Percentiles rank a stretch among this genome's conserved stretches.
Evolutionary conservation across 1,140 invertebrate genomes (phyloP).

Genomic region (Camponotus vicinus): DNA sequence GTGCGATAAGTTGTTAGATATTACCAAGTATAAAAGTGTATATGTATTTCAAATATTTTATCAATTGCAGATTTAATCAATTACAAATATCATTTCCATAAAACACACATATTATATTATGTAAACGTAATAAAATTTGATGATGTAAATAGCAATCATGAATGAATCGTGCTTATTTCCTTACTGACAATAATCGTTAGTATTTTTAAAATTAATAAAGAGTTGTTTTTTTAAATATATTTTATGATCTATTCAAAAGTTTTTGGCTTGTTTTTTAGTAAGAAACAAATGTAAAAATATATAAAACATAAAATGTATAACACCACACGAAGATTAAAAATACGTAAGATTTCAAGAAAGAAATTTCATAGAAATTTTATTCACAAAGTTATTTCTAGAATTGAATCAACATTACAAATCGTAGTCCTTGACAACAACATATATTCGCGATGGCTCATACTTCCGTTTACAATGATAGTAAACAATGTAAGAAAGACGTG

Average conservation of each 20-base stretch:
- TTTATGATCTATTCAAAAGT: neutral
- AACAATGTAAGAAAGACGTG: neutral
- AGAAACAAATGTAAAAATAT: neutral
- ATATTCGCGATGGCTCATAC: neutral
- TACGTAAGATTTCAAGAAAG: neutral
- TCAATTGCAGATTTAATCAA: neutral
- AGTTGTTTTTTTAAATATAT: neutral
- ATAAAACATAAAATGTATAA: neutral
- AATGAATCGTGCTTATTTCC: neutral
- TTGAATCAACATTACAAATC: neutral
- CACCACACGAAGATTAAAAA: neutral
- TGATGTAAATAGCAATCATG: neutral
- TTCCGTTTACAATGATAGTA: conserved; percentile 35
- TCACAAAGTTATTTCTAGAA: conserved; percentile 8
- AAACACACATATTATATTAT: neutral
- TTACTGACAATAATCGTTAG: neutral
- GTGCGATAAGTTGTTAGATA: neutral
- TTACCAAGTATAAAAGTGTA: neutral
- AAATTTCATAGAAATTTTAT: neutral
- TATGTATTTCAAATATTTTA: neutral
- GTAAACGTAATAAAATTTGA: neutral
- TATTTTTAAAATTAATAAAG: neutral
- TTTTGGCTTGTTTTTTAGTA: neutral
- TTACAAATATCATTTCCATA: neutral
- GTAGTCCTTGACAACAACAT: neutral